These are phyloP conservation scores for Agonopterix subpropinquella DNA, from an alignment of 2,888 invertebrate genomes.

Conservation along the genomic window DNA sequence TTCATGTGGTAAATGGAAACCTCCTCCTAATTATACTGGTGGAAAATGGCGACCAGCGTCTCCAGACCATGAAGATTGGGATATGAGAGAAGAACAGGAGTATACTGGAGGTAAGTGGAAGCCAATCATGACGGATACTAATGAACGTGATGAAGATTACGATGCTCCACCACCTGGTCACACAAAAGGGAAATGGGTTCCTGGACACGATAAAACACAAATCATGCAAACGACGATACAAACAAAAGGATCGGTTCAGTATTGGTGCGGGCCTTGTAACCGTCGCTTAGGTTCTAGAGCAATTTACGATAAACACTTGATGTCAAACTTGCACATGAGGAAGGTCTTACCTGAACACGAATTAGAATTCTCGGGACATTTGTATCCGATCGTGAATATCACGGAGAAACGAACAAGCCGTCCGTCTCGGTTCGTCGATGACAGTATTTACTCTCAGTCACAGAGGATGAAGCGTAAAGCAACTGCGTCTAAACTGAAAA, in stretches of 20 bases:
- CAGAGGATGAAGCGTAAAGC: slow-evolving; percentile 31
- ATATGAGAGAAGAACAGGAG: slow-evolving; percentile 57
- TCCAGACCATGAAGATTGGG: slow-evolving; percentile 75
- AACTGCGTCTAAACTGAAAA: slow-evolving; percentile 21
- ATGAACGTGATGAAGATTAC: slow-evolving; percentile 65
- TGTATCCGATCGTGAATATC: slow-evolving; percentile 41
- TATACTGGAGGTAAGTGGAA: slow-evolving; percentile 81
- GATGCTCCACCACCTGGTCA: slow-evolving; percentile 80
- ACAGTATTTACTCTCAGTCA: slow-evolving; percentile 39
- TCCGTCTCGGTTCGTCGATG: slow-evolving; percentile 49
- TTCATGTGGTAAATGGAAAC: slow-evolving; percentile 86
- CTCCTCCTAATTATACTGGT: slow-evolving; percentile 69
- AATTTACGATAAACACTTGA: slow-evolving; percentile 85
- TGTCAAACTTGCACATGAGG: slow-evolving; percentile 82
- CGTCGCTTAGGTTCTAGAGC: slow-evolving; percentile 82
- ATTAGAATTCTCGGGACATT: slow-evolving; percentile 76
- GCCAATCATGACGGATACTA: slow-evolving; percentile 47
- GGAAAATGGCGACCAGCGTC: slow-evolving; percentile 67
- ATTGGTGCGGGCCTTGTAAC: slow-evolving; percentile 89
- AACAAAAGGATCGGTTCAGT: slow-evolving; percentile 75
- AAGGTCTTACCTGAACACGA: slow-evolving; percentile 81
- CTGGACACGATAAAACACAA: slow-evolving; percentile 76
- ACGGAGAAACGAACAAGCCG: slow-evolving; percentile 45
- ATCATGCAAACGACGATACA: slow-evolving; percentile 71
- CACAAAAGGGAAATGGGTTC: slow-evolving; percentile 89